phyloP scores from a whole-genome alignment of 2,797 vertebrate species.

The Cacajao melanocephalus region DNA sequence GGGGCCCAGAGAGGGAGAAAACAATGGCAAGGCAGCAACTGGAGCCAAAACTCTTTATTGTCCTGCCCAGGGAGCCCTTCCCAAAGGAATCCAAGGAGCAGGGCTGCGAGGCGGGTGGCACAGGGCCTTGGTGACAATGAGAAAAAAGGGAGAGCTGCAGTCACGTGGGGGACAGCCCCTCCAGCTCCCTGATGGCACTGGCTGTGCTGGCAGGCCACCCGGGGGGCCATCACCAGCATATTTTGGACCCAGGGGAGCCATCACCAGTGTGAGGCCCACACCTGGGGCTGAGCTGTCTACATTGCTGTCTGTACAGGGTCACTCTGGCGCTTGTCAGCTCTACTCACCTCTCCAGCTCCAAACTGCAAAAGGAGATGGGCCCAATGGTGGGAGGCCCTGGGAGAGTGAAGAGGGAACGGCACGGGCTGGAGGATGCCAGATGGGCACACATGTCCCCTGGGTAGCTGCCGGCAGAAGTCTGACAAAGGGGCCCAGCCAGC shows the following conservation, averaged over 20 bases:
- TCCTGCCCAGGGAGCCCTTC: not conserved
- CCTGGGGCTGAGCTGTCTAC: not conserved
- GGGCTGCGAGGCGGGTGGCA: not conserved
- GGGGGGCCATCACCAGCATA: not conserved
- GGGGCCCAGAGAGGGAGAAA: not conserved
- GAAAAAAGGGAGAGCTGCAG: not conserved
- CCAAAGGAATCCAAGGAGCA: not conserved
- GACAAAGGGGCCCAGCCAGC: not conserved
- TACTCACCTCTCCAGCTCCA: not conserved
- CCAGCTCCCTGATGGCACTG: not conserved
- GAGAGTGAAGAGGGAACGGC: slow-evolving; percentile 76
- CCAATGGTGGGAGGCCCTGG: not conserved
- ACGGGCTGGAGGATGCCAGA: not conserved
- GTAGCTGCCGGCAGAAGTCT: not conserved
- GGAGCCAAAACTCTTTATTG: slow-evolving; percentile 69
- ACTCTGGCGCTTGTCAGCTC: not conserved
- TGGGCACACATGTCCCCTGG: slow-evolving; percentile 58
- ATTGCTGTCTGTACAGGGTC: not conserved
- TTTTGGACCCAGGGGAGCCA: not conserved
- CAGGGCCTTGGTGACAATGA: not conserved
- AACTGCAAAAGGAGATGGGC: not conserved
- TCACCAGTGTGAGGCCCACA: not conserved
- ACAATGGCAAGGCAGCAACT: not conserved
- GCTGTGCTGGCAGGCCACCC: not conserved
- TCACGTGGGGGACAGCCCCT: not conserved